Conservation (phyloP, 2,797 vertebrate genomes). For the Tolypeutes matacus region DNA sequence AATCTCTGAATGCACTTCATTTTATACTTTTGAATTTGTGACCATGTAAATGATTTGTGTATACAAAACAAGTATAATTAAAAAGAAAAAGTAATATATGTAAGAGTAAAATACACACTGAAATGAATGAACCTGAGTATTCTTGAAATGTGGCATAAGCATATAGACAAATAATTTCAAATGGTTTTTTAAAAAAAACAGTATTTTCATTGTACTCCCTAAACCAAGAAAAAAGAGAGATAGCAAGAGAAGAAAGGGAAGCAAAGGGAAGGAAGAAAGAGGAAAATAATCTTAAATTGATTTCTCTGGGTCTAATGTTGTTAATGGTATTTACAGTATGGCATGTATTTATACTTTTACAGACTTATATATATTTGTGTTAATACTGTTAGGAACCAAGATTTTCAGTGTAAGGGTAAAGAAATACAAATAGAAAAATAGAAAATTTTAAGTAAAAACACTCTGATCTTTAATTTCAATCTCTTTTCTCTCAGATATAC, state of each 20-base stretch:
- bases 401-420: neutral
- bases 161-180: neutral
- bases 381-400: neutral
- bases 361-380: neutral
- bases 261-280: no score
- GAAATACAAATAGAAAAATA: neutral
- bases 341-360: neutral
- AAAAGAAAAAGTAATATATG: neutral
- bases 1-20: neutral
- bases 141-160: neutral
- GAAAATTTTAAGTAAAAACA: neutral
- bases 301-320: neutral
- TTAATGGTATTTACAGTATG: neutral
- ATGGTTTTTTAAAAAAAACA: neutral
- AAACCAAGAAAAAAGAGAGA: neutral
- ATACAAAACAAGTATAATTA: neutral
- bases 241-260: neutral
- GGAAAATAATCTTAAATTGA: neutral
- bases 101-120: neutral
- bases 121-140: neutral
- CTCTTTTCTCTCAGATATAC: neutral
- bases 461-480: neutral
- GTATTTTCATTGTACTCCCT: neutral
- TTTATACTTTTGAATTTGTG: neutral
- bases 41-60: neutral